Conservation (phyloP, 1,140 invertebrate genomes). For the Zaprionus capensis region DNA sequence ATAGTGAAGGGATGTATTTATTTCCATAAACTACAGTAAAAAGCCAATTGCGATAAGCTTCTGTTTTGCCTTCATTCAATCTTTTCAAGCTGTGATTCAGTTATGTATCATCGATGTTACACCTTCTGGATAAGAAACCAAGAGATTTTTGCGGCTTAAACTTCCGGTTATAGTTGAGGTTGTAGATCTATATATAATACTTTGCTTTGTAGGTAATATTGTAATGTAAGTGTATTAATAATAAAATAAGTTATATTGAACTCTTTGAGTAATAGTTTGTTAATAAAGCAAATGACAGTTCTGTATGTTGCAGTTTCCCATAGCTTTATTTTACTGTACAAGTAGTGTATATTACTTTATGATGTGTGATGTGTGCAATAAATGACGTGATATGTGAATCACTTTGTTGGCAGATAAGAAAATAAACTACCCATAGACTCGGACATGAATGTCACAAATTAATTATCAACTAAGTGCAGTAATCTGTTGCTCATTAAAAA, state of each 20-base stretch:
- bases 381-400: slow-evolving; percentile 30
- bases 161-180: neutral
- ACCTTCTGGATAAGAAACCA: neutral
- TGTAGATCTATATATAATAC: neutral
- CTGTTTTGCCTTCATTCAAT: neutral
- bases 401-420: slow-evolving; percentile 22
- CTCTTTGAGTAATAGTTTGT: neutral
- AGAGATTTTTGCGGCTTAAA: neutral
- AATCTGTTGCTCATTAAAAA: slow-evolving; percentile 15
- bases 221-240: no score
- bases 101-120: neutral
- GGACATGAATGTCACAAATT: slow-evolving; percentile 13
- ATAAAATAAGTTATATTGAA: neutral
- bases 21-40: no score
- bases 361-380: neutral
- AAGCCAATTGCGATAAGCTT: no score
- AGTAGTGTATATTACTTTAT: neutral
- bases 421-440: slow-evolving; percentile 1
- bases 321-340: neutral
- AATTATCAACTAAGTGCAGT: slow-evolving; percentile 37
- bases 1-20: no score
- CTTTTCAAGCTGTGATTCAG: neutral
- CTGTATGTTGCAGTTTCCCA: neutral
- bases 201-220: no score
- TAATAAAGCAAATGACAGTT: neutral